phyloP scores from a whole-genome alignment of 2,888 invertebrate species.

The Anaspis maculata region DNA sequence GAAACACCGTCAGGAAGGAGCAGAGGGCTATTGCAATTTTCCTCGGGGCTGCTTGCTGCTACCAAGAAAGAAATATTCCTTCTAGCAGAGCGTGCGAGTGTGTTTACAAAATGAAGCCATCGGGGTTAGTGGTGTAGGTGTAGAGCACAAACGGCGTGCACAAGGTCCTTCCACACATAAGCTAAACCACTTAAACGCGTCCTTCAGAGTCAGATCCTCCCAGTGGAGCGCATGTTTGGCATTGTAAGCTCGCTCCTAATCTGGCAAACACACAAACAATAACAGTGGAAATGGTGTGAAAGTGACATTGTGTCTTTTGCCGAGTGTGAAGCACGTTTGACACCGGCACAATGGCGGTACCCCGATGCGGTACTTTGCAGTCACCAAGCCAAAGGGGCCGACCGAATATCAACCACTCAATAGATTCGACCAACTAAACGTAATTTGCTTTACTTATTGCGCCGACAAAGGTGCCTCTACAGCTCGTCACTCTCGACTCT shows the following conservation, averaged over 20 bases:
- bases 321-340: slow-evolving; percentile 39
- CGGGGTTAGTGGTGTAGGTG: too few species aligned
- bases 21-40: too few species aligned
- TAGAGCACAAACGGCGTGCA: too few species aligned
- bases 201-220: too few species aligned
- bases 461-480: slow-evolving; percentile 32
- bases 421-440: slow-evolving; percentile 34
- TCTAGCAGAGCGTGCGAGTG: too few species aligned
- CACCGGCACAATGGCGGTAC: slow-evolving; percentile 33
- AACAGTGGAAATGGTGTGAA: slow-evolving; percentile 38
- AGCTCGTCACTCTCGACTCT: too few species aligned
- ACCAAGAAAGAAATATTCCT: too few species aligned
- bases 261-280: slow-evolving; percentile 38
- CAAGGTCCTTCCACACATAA: too few species aligned
- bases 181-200: too few species aligned
- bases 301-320: slow-evolving; percentile 41
- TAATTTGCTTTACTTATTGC: slow-evolving; percentile 37
- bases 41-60: too few species aligned
- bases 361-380: slow-evolving; percentile 41
- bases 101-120: too few species aligned
- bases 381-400: slow-evolving; percentile 33
- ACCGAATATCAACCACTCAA: slow-evolving; percentile 27
- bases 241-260: slow-evolving; percentile 27
- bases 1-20: too few species aligned
- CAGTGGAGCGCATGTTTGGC: slow-evolving; percentile 8